Conservation (phyloP, 2,797 vertebrate species). For the Gadopsis bispinosus region DNA sequence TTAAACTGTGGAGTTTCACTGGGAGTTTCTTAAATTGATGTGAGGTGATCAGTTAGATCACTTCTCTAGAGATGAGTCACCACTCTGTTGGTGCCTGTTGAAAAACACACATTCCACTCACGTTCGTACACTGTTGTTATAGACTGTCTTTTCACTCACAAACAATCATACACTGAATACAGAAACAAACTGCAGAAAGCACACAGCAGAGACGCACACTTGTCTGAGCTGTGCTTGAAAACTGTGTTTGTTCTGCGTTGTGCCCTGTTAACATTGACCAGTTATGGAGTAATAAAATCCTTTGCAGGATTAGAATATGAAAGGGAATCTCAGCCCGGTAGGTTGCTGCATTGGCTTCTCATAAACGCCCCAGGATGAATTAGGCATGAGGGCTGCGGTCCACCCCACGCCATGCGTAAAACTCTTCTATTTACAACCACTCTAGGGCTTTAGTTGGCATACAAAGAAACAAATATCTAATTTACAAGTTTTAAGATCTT, state of each 20-base stretch:
- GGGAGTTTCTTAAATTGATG: neutral
- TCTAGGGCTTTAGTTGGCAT: constrained; percentile 87
- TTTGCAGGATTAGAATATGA: constrained; percentile 90
- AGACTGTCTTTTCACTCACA: neutral
- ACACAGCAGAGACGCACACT: neutral
- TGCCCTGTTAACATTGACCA: constrained; percentile 87
- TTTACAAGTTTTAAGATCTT: constrained; percentile 85
- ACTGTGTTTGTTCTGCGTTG: constrained; percentile 38
- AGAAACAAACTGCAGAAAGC: neutral
- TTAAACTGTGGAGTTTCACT: no score
- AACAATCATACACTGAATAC: neutral
- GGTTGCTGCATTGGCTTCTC: constrained; percentile 72
- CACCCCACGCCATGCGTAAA: constrained; percentile 83
- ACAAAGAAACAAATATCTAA: constrained; percentile 90
- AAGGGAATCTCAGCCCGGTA: constrained; percentile 86
- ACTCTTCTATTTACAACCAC: constrained; percentile 88
- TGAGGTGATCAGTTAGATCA: neutral
- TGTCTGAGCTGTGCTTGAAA: constrained; percentile 30
- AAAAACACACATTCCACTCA: neutral
- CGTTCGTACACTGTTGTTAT: neutral
- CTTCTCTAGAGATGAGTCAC: neutral
- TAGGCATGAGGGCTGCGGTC: constrained; percentile 86
- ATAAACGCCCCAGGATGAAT: constrained; percentile 90
- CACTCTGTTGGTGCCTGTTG: no score
- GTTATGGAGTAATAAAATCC: constrained; percentile 90